These are phyloP conservation scores for Mesitornis unicolor DNA, from an alignment of 2,113 vertebrate species.

Conservation along the genomic window DNA sequence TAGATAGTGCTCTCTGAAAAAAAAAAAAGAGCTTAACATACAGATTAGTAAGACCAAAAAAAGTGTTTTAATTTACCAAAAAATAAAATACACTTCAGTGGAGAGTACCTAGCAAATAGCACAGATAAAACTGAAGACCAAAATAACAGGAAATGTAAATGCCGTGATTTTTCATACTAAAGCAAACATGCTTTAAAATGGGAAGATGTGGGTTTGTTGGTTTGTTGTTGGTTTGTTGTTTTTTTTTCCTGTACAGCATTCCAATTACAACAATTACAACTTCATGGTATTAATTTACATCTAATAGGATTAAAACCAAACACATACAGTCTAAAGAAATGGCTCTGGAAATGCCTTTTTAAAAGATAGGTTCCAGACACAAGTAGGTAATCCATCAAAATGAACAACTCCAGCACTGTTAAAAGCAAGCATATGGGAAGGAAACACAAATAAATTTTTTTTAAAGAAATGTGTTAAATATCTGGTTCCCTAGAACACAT, in stretches of 20 bases:
- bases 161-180: background rate
- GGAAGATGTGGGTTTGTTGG: background rate
- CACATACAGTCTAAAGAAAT: background rate
- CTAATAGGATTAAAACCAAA: background rate
- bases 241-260: background rate
- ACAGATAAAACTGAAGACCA: background rate
- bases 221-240: too few relatives aligned
- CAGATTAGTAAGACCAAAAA: background rate
- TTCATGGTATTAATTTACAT: background rate
- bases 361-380: slow-evolving; percentile 7
- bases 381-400: background rate
- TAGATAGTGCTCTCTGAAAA: background rate
- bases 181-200: background rate
- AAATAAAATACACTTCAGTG: background rate
- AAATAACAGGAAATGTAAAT: background rate
- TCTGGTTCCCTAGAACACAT: background rate
- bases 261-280: background rate
- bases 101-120: background rate
- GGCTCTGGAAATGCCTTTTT: background rate
- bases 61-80: background rate
- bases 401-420: background rate
- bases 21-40: background rate
- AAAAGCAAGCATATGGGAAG: background rate
- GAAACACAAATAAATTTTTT: background rate
- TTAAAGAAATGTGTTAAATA: background rate